These are phyloP conservation scores for Lithophane ornitopus DNA, from an alignment of 2,888 invertebrate species.

Conservation along the genomic window DNA sequence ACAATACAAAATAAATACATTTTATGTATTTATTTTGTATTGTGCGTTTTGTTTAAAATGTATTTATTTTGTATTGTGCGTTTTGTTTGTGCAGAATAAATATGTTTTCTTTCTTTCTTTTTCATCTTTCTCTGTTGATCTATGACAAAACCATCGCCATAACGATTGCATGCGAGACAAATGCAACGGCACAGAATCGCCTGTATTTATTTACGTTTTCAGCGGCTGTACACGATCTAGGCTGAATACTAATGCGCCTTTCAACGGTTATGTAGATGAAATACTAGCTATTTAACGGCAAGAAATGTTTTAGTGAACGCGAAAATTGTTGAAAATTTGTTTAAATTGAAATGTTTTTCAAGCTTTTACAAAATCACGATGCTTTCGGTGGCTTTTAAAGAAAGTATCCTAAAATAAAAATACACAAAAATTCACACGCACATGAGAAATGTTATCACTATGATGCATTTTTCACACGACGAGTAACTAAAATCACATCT, in stretches of 20 bases:
- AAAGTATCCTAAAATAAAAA: neutral
- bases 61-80: neutral
- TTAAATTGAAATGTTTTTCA: neutral
- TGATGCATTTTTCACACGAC: neutral
- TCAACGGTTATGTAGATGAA: conserved; percentile 62
- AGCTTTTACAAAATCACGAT: neutral
- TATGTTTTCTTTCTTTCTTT: neutral
- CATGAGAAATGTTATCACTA: neutral
- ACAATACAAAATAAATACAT: too few relatives aligned
- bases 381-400: neutral
- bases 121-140: conserved; percentile 27
- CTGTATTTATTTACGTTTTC: conserved; percentile 65
- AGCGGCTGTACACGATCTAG: conserved; percentile 60
- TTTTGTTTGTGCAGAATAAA: neutral
- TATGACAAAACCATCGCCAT: conserved; percentile 61
- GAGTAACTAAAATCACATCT: neutral
- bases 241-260: conserved; percentile 64
- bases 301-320: conserved; percentile 45
- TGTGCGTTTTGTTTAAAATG: too few relatives aligned
- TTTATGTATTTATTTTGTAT: neutral
- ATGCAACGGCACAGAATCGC: conserved; percentile 62
- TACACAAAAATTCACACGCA: neutral
- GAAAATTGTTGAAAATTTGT: conserved; percentile 15
- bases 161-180: conserved; percentile 66
- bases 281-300: conserved; percentile 43